Conservation (phyloP, 2,113 vertebrate genomes). For the Benitochromis conjunctus region DNA sequence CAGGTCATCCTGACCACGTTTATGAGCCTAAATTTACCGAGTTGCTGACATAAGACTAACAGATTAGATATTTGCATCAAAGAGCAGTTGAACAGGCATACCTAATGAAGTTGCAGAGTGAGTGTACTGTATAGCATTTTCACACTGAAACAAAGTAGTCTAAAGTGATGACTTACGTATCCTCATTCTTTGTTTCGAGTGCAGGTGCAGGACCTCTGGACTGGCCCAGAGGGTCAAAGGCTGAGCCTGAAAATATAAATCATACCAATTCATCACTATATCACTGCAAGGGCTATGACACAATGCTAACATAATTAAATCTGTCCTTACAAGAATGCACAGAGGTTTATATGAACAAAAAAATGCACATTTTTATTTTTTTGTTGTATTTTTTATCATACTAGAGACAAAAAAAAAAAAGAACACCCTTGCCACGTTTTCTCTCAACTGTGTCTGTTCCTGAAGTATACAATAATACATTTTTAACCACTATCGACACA, state of each 20-base stretch:
- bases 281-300: not conserved
- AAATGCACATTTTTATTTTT: too few species aligned
- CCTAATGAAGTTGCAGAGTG: not conserved
- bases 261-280: not conserved
- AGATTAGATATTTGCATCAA: not conserved
- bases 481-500: not conserved
- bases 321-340: not conserved
- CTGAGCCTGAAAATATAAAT: constrained; percentile 73
- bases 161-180: constrained; percentile 78
- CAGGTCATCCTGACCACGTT: not conserved
- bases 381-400: rapidly evolving
- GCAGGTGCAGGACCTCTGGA: constrained; percentile 86
- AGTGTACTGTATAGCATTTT: not conserved
- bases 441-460: not conserved
- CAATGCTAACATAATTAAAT: not conserved
- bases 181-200: constrained; percentile 85
- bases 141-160: not conserved
- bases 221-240: constrained; percentile 90
- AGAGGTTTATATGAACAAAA: not conserved
- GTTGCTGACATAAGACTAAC: not conserved
- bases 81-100: not conserved
- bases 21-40: not conserved
- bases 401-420: not conserved
- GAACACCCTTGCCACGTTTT: too few species aligned
- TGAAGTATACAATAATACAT: not conserved